Base-by-base conservation (phyloP, 2,888 invertebrate genomes). In the Hirtodrosophila trivittata region DNA sequence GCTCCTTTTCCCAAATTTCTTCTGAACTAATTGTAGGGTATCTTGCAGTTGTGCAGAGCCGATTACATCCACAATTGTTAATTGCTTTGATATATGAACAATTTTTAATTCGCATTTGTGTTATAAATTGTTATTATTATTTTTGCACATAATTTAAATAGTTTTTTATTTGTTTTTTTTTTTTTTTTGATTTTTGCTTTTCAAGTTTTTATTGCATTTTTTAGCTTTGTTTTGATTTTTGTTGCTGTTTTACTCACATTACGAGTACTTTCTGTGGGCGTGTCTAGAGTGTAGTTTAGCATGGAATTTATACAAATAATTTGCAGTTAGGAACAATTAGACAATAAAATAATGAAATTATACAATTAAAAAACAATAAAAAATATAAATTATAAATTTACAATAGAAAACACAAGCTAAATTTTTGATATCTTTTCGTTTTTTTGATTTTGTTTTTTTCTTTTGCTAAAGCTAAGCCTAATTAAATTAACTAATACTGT, bases 401-500 rank as follows among this genome's bases (percentile, higher is more conserved):
- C 18, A 52, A 38, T 39, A 14, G 10, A 60, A 60, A 58, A 71
- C 42, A 62, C 30, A 57, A 64, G 72, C 64, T 59, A 57, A 62
- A 50, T 33, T 30, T 21, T 8, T n/a, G 30, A 30, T n/a, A n/a
- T n/a, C n/a, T n/a, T n/a, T 30, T 30, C 9, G 30, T 30, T 35
- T 59, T 26, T 35, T 42, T 13, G 33, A 55, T 33, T 42, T 32
- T n/a, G 21, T 33, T 30, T 18, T 30, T 12, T 56, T 33, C 10
- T 25, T 60, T 70, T 74, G 64, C 71, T 71, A 74, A 39, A 54
- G 58, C 64, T 76, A 76, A 66, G 59, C 72, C 87, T 80, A 84
- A 77, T 81, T 86, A 55, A 82, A 85, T 82, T 86, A 86, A 81
- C 82, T 82, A 82, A 82, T 82, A 82, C 82, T 83, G 83, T 78